These are phyloP conservation scores for Hybos culiciformis DNA, from an alignment of 2,888 invertebrate genomes.

Conservation along the genomic window DNA sequence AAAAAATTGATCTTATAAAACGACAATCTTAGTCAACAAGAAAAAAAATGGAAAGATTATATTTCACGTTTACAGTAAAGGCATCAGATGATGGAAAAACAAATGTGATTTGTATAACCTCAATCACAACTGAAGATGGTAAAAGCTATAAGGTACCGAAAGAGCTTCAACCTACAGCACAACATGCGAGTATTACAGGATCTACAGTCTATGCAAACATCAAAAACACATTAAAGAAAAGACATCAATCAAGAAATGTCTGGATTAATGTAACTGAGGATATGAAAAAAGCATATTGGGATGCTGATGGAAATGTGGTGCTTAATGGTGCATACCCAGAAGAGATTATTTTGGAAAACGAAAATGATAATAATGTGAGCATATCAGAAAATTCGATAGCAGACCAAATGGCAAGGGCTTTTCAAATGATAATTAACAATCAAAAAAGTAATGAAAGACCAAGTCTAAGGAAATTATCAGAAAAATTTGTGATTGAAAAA, in stretches of 20 bases:
- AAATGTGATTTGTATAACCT: constrained; percentile 8
- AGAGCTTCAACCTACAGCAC: constrained; percentile 2
- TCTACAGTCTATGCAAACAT: constrained; percentile 7
- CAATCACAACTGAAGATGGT: constrained; percentile 7
- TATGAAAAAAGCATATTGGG: constrained; percentile 3
- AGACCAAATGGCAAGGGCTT: no score
- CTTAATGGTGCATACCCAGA: neutral
- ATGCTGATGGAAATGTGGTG: constrained; percentile 1
- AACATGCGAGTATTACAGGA: constrained; percentile 4
- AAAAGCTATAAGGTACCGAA: constrained; percentile 4
- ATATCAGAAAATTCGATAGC: constrained; percentile 6
- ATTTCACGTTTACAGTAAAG: constrained; percentile 7
- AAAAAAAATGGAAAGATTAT: constrained; percentile 7
- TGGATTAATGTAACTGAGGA: constrained; percentile 8
- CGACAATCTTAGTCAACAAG: constrained; percentile 7
- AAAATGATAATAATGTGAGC: constrained; percentile 1
- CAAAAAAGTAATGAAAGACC: constrained; percentile 1
- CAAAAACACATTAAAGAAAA: constrained; percentile 9
- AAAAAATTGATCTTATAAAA: constrained; percentile 3
- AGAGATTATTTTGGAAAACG: neutral
- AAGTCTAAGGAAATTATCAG: constrained; percentile 7
- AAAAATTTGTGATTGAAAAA: constrained; percentile 8
- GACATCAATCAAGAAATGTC: constrained; percentile 6
- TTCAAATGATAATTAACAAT: neutral
- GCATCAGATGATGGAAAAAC: constrained; percentile 7